Conservation (phyloP, 2,113 vertebrate genomes). For the Ophiodon elongatus region DNA sequence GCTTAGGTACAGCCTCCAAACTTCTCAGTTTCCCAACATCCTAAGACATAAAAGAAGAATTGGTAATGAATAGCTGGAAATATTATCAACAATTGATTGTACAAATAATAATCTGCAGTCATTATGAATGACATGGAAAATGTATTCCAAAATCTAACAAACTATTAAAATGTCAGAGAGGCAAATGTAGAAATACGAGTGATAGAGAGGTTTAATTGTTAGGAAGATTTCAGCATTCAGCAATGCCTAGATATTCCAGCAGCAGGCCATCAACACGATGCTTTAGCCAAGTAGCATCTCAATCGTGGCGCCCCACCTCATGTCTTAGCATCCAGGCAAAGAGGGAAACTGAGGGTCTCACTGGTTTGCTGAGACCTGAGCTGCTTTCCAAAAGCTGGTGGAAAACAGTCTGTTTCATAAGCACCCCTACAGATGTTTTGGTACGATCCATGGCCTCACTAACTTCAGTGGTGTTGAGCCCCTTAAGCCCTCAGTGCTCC, state of each 20-base stretch:
- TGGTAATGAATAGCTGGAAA: constrained; percentile 52
- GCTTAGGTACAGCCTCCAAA: constrained; percentile 69
- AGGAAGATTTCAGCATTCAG: constrained; percentile 18
- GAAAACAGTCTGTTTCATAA: constrained; percentile 29
- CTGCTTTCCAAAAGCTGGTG: constrained; percentile 40
- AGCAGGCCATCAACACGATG: constrained; percentile 3
- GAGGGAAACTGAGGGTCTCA: constrained; percentile 15
- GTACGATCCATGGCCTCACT: constrained; percentile 43
- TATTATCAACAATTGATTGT: constrained; percentile 28
- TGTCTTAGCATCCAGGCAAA: constrained; percentile 1
- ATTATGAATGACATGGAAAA: constrained; percentile 37
- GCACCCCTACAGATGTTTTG: constrained; percentile 46
- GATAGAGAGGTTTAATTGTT: not conserved
- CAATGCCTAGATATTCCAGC: not conserved
- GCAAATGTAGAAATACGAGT: constrained; percentile 13
- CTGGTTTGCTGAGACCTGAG: constrained; percentile 17
- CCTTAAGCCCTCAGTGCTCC: constrained; percentile 52
- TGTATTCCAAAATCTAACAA: constrained; percentile 44
- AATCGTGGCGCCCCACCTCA: not conserved
- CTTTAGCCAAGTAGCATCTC: not conserved
- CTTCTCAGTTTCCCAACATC: constrained; percentile 74
- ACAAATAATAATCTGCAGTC: constrained; percentile 39
- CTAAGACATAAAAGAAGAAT: constrained; percentile 77
- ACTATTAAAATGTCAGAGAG: constrained; percentile 33
- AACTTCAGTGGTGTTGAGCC: constrained; percentile 57